Conservation (phyloP, 2,888 invertebrate species). For the Ischnus inquisitorius region DNA sequence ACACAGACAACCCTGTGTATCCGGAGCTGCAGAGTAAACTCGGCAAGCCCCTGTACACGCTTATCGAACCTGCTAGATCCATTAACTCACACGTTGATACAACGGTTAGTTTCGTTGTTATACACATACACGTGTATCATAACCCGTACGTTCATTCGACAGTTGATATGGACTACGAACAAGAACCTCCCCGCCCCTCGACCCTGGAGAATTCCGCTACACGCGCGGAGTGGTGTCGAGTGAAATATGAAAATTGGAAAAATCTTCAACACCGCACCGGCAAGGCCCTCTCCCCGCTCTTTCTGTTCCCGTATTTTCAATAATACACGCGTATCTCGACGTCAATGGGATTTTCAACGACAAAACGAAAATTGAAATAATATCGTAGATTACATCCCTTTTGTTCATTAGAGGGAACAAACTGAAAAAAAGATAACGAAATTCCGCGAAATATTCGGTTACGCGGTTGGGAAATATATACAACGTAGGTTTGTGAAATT, state of each 20-base stretch:
- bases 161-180: background rate
- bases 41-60: conserved; percentile 32
- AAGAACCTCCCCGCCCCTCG: background rate
- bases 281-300: background rate
- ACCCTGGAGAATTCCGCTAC: background rate
- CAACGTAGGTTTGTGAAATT: conserved; percentile 1
- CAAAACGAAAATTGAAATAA: background rate
- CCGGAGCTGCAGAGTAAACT: conserved; percentile 47
- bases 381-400: background rate
- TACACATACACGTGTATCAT: conserved; percentile 19
- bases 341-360: background rate
- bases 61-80: conserved; percentile 63
- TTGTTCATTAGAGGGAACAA: too few species aligned
- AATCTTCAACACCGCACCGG: background rate
- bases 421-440: too few species aligned
- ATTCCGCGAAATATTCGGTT: too few species aligned
- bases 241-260: conserved; percentile 39
- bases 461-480: background rate
- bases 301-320: background rate
- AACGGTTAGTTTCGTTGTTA: conserved; percentile 39
- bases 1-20: conserved; percentile 22
- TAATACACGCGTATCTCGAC: background rate
- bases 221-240: background rate
- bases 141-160: conserved; percentile 19
- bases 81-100: conserved; percentile 56